Evolutionary conservation across 2,888 invertebrate species (phyloP), one percentile per base, ranked within the genome.

Genomic region (Exocentrus adspersus): DNA sequence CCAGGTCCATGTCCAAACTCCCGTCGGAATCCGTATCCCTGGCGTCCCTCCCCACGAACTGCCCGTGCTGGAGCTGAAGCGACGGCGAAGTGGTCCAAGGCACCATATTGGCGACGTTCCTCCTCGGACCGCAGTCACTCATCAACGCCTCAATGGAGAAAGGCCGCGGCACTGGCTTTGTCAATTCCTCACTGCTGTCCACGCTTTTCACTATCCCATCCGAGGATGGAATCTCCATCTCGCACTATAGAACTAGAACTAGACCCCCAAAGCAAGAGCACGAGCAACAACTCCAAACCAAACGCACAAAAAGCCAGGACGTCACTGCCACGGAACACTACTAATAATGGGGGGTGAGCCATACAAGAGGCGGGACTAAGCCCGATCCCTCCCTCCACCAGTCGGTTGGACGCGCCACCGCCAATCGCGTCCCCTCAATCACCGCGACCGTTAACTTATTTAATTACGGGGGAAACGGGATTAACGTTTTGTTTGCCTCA

Each of bases 101-200:
- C 17, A 66, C 67, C 41, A 67, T 53, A 14, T 62, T 72, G 0
- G 37, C 1, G 54, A 63, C 72, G 14, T 45, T 67, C 60, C 73
- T 78, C 65, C 67, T 78, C 9, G 81, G 79, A 9, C 77, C 79
- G 64, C 77, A 77, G 65, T 81, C 81, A 71, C 83, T 81, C 76
- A 88, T 88, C 20, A 88, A 75, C 1, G 88, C 88, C 78, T 88
- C 88, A 46, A 88, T 88, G 0, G 88, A 87, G 78, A 88, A 88
- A 1, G 88, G 87, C 72, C 86, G 87, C 2, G 88, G 88, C 53
- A 84, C 84, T 2, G 82, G 78, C 72, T 81, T 83, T n/a, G 79
- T 78, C 45, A 77, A 69, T 30, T 72, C 68, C 43, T 75, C 74
- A 63, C 66, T 66, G 41, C 60, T 66, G 41, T 59, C 68, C 21